Evolutionary conservation across 2,888 invertebrate genomes (phyloP).

Genomic region (Thera britannica): DNA sequence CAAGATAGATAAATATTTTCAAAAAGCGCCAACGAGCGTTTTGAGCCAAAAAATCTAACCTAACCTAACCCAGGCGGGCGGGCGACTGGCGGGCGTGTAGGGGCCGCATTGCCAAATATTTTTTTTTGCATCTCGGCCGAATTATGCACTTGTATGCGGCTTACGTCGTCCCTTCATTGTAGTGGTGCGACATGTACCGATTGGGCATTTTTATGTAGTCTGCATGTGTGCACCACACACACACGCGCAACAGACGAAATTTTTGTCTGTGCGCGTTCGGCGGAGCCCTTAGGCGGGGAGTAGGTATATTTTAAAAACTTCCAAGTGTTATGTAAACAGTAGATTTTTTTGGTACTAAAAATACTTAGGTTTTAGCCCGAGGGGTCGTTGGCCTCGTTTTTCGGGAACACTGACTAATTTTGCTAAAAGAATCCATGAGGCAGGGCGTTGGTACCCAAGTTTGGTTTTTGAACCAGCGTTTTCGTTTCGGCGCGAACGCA

Average conservation of each 20-base stretch:
- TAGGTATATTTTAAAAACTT: conserved; percentile 77
- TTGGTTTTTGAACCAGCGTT: conserved; percentile 53
- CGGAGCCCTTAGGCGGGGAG: conserved; percentile 67
- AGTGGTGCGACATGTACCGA: conserved; percentile 83
- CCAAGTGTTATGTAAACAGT: conserved; percentile 81
- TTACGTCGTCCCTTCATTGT: conserved; percentile 84
- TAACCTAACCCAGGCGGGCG: conserved; percentile 84
- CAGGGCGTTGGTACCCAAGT: conserved; percentile 54
- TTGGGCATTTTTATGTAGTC: conserved; percentile 78
- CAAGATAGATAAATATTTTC: conserved; percentile 74
- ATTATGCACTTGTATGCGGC: conserved; percentile 85
- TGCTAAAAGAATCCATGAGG: conserved; percentile 69
- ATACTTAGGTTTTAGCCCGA: conserved; percentile 77
- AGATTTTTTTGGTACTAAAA: conserved; percentile 71
- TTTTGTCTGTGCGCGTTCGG: conserved; percentile 71
- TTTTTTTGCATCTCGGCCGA: conserved; percentile 85
- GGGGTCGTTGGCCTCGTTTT: conserved; percentile 78
- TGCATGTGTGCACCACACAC: conserved; percentile 76
- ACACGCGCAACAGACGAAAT: conserved; percentile 68
- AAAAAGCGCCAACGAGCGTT: conserved; percentile 82
- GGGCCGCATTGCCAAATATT: conserved; percentile 85
- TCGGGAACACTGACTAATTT: conserved; percentile 83
- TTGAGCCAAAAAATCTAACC: conserved; percentile 85
- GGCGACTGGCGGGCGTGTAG: conserved; percentile 84
- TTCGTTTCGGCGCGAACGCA: conserved; percentile 58